Evolutionary conservation across 2,797 vertebrate genomes (phyloP), one percentile per base, ranked within the genome.

Genomic region (Odontamblyopus rebecca): DNA sequence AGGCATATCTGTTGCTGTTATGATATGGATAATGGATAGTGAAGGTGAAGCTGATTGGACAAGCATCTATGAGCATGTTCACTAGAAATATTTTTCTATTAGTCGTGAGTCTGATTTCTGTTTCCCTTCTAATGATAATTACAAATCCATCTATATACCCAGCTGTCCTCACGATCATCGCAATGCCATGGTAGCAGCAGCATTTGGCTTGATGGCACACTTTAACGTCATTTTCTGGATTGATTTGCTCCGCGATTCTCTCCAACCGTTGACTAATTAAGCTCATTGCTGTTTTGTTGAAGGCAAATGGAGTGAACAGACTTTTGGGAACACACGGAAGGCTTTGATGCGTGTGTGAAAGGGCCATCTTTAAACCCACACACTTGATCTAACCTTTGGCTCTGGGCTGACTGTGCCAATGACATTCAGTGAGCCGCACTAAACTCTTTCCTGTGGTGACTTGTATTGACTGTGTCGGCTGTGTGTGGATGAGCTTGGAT

Each of bases 341-440:
- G 30, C 79, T 82, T 79, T 84, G 73, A 84, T 84, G 78, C 57
- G 68, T 56, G 57, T 56, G 67, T 68, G 76, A 77, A 67, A 80
- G 79, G 29, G 60, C n/a, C 72, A 73, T 79, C 65, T 82, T 86
- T 82, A 73, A 86, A 84, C 80, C 77, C 82, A 79, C 84, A 83
- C 77, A 79, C 79, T 71, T 81, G 66, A 66, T 76, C 69, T 67
- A 69, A 79, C 79, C 75, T 83, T 77, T 80, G 18, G 67, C 66
- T 72, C 62, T 74, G 72, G 77, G 41, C 74, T 38, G 72, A 75
- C 19, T 32, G 70, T 69, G 69, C 67, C 70, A 73, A 56, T 32
- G 12, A 61, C 57, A 69, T 84, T 73, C 77, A 73, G 62, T 51
- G 57, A 76, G 63, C 51, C 62, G 29, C 78, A 80, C 41, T 63